These are phyloP conservation scores for Oeneis ivallda DNA, from an alignment of 2,888 invertebrate genomes.

Conservation along the genomic window DNA sequence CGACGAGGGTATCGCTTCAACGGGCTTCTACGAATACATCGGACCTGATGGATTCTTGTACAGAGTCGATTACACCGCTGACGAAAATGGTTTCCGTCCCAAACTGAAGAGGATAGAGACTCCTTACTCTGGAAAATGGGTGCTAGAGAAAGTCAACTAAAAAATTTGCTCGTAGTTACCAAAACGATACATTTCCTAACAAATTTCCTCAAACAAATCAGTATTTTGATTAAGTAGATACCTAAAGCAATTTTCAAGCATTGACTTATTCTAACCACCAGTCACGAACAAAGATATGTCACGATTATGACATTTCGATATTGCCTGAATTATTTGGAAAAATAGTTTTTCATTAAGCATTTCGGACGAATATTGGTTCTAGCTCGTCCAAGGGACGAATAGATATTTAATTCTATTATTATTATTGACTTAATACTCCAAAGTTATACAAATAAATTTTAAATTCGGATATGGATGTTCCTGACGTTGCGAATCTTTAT, in stretches of 20 bases:
- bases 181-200: constrained; percentile 43
- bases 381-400: no score
- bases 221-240: constrained; percentile 68
- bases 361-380: constrained; percentile 22
- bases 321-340: constrained; percentile 43
- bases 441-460: constrained; percentile 53
- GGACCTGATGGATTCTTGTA: constrained; percentile 79
- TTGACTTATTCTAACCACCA: constrained; percentile 37
- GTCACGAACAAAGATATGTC: constrained; percentile 54
- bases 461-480: constrained; percentile 41
- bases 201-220: constrained; percentile 59
- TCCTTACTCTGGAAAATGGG: constrained; percentile 76
- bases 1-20: constrained; percentile 76
- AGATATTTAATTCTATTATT: constrained; percentile 1
- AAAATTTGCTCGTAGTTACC: constrained; percentile 38
- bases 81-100: constrained; percentile 78
- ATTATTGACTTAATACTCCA: constrained; percentile 21
- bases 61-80: constrained; percentile 78
- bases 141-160: constrained; percentile 71
- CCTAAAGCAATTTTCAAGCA: constrained; percentile 36
- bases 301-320: constrained; percentile 64
- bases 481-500: constrained; percentile 47
- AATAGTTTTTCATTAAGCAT: constrained; percentile 21
- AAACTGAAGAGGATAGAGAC: constrained; percentile 72
- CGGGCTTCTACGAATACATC: constrained; percentile 79